A percentile compares a stretch with the other conserved stretches of the same genome.
These are phyloP conservation scores for Ictalurus punctatus DNA, from an alignment of 2,113 vertebrate genomes.

Conservation along the genomic window DNA sequence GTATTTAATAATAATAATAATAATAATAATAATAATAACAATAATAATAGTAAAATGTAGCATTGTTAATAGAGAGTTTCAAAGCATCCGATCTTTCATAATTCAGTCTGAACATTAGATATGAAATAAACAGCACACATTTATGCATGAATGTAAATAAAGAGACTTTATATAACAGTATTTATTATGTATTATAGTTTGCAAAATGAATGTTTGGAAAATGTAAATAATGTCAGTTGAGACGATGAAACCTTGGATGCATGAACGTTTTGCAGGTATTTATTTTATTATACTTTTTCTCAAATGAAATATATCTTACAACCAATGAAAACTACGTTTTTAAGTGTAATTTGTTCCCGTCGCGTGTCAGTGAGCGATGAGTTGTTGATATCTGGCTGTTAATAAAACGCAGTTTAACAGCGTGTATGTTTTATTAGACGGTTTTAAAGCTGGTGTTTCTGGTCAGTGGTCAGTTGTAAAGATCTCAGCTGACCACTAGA, in stretches of 20 bases:
- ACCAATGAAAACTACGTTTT: not conserved
- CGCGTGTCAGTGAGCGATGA: not conserved
- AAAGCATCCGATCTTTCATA: not conserved
- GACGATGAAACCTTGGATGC: not conserved
- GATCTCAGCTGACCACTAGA: conserved; percentile 66
- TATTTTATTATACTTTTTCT: not conserved
- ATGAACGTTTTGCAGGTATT: not conserved
- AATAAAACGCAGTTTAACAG: not conserved
- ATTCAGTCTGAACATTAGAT: not conserved
- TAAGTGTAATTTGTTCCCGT: not conserved
- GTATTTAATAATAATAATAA: not conserved
- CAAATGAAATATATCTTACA: not conserved
- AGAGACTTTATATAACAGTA: too few relatives aligned
- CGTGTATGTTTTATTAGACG: not conserved
- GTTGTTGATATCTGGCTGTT: not conserved
- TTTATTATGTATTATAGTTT: not conserved
- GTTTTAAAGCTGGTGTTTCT: not conserved
- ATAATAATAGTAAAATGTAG: not conserved
- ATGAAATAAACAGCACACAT: not conserved
- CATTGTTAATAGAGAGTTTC: not conserved
- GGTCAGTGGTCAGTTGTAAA: conserved; percentile 57
- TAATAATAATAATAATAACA: too few relatives aligned
- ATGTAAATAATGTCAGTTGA: not conserved
- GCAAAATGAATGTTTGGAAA: not conserved
- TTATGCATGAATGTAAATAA: not conserved